These are phyloP conservation scores for Automeris io DNA, from an alignment of 2,888 invertebrate species.

Conservation along the genomic window DNA sequence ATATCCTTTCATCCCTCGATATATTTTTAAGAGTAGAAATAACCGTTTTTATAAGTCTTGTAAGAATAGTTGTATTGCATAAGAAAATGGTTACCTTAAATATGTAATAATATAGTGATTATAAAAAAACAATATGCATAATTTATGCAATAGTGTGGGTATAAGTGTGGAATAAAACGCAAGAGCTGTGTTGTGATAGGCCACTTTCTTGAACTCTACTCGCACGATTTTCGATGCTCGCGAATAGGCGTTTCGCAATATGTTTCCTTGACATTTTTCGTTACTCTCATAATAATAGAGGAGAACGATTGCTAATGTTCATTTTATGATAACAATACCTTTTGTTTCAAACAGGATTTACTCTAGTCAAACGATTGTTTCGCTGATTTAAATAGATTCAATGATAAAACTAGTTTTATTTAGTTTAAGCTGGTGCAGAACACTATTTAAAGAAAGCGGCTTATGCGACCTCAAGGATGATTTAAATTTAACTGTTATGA, in stretches of 20 bases:
- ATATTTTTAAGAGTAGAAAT: too few species aligned
- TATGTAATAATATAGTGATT: neutral
- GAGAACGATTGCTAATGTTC: neutral
- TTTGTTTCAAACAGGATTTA: neutral
- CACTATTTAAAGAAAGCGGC: too few species aligned
- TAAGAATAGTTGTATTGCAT: neutral
- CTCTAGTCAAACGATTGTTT: too few species aligned
- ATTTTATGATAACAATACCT: neutral
- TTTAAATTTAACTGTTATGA: too few species aligned
- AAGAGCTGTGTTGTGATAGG: neutral
- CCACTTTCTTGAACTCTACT: neutral
- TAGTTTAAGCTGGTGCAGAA: too few species aligned
- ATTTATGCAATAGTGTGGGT: neutral
- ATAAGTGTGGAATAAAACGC: neutral
- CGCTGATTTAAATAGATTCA: too few species aligned
- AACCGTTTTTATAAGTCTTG: too few species aligned
- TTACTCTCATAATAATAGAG: neutral
- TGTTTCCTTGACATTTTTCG: constrained; percentile 6
- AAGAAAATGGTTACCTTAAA: neutral
- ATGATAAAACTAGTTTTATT: too few species aligned
- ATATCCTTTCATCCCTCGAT: too few species aligned
- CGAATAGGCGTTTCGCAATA: neutral
- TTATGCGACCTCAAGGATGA: too few species aligned
- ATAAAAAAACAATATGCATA: neutral
- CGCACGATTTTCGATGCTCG: neutral